Conservation (phyloP, 2,888 invertebrate genomes). For the Resseliella maxima region DNA sequence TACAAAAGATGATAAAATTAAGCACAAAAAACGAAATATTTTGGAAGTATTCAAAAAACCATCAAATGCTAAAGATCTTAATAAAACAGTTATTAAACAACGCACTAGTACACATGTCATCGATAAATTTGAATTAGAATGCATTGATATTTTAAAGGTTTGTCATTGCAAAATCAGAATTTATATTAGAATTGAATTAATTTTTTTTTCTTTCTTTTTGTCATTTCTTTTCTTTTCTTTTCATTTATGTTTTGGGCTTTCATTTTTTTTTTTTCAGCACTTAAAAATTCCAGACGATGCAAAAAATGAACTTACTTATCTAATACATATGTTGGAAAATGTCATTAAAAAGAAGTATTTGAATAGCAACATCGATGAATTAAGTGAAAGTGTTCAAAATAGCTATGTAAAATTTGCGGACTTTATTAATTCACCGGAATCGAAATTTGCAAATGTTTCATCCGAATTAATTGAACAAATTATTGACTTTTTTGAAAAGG, state of each 20-base stretch:
- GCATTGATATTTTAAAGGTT: slow-evolving; percentile 57
- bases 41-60: slow-evolving; percentile 66
- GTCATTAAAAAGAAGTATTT: slow-evolving; percentile 64
- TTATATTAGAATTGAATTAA: no score
- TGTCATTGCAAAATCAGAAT: background rate
- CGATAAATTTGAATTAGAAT: slow-evolving; percentile 58
- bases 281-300: slow-evolving; percentile 66
- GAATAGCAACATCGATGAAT: slow-evolving; percentile 75
- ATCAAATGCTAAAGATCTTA: slow-evolving; percentile 58
- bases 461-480: slow-evolving; percentile 82
- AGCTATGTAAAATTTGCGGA: slow-evolving; percentile 74
- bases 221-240: no score
- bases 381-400: slow-evolving; percentile 90
- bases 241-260: no score
- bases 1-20: slow-evolving; percentile 57
- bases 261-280: slow-evolving; percentile 62
- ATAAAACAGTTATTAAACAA: slow-evolving; percentile 41
- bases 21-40: slow-evolving; percentile 64
- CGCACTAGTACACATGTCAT: slow-evolving; percentile 48
- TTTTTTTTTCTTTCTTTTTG: background rate
- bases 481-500: slow-evolving; percentile 93
- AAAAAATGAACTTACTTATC: slow-evolving; percentile 65
- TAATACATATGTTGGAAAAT: slow-evolving; percentile 65
- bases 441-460: slow-evolving; percentile 64
- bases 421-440: slow-evolving; percentile 64